Base-by-base conservation (phyloP, 2,797 vertebrate species). In the Urosaurus nigricauda region DNA sequence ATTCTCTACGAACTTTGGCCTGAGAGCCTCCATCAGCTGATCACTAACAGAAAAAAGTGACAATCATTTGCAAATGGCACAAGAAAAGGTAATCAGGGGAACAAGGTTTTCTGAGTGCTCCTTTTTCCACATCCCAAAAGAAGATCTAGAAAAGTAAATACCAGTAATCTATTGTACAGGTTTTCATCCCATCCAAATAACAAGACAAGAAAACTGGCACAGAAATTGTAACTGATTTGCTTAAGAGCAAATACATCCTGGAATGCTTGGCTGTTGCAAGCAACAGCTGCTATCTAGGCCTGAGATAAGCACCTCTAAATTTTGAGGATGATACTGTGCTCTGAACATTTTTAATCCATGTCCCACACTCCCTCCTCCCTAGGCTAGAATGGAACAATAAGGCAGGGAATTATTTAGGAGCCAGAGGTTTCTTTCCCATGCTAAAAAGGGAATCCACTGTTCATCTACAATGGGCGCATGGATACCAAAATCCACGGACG, bases 241-340 rank as follows among this genome's bases (percentile, higher is more conserved):
- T 75, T 80, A 75, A 2, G 51, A 40, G 40, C 51, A 9, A 79
- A 85, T n/a, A 73, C 65, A 81, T 75, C 78, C 68, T 53, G 43
- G 40, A 51, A 74, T 80, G 56, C 29, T 80, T 60, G 21, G 83
- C 51, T 80, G 29, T 63, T 80, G 60, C 53, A 85, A 37, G 40
- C 70, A 85, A 81, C 53, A 53, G 9, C 40, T 75, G 88, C 40
- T 74, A 63, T 37, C 77, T 60, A 26, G 24, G 17, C 35, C 60
- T 84, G 35, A 79, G 51, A 70, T 88, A 71, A 88, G 82, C 43
- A 40, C 63, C 47, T 71, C 58, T 47, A 78, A 81, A 74, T 74
- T 21, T 74, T 74, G 53, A 80, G 85, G 56, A 74, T 65, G 71
- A 78, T 77, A 29, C 2, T 80, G 65, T 43, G 60, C 74, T 77